Conservation (phyloP, 2,113 vertebrate genomes). For the Numida meleagris region DNA sequence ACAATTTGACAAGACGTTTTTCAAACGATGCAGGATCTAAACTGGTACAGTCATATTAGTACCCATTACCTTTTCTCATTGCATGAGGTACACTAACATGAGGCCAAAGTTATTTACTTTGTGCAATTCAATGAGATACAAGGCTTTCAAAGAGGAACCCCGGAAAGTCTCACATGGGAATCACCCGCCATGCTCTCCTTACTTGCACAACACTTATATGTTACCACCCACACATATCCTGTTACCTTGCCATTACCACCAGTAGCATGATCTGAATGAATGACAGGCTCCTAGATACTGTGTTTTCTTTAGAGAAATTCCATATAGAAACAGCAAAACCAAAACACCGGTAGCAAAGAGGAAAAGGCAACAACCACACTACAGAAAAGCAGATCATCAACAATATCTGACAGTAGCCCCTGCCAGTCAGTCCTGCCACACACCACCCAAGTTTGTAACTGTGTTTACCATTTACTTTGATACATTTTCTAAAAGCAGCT, state of each 20-base stretch:
- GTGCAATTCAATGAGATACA: neutral
- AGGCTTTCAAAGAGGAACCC: neutral
- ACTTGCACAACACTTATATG: neutral
- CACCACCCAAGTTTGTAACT: rapidly evolving
- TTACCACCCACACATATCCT: neutral
- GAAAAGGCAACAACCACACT: neutral
- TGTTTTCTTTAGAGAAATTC: neutral
- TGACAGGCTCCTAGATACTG: neutral
- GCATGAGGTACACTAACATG: neutral
- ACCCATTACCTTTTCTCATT: neutral
- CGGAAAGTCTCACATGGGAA: neutral
- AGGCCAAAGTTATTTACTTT: neutral
- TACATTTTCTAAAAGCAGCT: neutral
- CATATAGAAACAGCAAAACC: neutral
- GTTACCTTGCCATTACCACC: neutral
- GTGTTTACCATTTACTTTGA: neutral
- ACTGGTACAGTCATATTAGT: neutral
- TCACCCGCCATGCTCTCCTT: neutral
- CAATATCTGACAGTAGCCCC: neutral
- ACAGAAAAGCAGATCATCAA: neutral
- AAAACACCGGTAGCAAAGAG: neutral
- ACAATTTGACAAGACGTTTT: neutral
- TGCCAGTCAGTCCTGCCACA: neutral
- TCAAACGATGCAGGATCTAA: neutral
- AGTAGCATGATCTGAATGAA: neutral